Evolutionary conservation across 2,113 vertebrate genomes (phyloP).

Genomic region (Apus apus): DNA sequence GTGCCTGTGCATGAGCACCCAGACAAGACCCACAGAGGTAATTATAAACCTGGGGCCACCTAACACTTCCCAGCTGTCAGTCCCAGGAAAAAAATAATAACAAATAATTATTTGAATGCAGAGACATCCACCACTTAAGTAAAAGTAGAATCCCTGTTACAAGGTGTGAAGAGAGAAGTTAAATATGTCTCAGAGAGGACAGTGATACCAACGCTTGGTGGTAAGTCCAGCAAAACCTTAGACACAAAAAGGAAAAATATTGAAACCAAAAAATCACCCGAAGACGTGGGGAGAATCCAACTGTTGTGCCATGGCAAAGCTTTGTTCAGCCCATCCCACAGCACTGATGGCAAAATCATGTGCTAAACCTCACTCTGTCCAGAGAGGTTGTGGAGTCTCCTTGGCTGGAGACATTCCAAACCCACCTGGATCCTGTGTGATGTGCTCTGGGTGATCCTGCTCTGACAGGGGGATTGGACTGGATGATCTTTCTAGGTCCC

Average conservation of each 20-base stretch:
- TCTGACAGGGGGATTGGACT: no score
- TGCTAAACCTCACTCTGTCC: neutral
- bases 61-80: constrained; percentile 38
- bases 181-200: neutral
- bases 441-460: no score
- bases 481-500: no score
- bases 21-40: constrained; percentile 46
- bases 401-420: no score
- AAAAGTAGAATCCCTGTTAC: neutral
- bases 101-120: neutral
- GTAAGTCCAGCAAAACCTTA: neutral
- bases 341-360: neutral
- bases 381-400: no score
- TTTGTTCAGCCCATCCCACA: neutral
- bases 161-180: neutral
- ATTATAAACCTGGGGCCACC: constrained; percentile 49
- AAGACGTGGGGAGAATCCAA: neutral
- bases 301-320: neutral
- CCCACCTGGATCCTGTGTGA: no score
- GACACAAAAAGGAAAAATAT: neutral
- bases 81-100: neutral
- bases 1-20: constrained; percentile 3
- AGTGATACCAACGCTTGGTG: neutral
- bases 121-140: neutral
- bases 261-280: neutral